phyloP scores from a whole-genome alignment of 1,140 invertebrate species.

The Brachionus rubens region DNA sequence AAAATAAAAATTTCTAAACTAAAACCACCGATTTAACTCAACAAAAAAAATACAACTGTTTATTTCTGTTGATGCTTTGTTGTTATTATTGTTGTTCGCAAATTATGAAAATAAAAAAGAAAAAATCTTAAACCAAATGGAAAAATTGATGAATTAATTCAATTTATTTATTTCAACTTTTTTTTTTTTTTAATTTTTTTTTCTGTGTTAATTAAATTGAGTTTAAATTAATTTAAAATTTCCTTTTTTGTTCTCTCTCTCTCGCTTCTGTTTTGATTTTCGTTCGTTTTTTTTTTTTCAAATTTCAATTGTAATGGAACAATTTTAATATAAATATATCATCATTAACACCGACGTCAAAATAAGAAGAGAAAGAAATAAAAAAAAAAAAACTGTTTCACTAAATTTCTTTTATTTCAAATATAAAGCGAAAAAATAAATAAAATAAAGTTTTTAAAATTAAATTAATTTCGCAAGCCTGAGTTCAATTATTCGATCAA shows the following conservation, averaged over 20 bases:
- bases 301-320: constrained; percentile 17
- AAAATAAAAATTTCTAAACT: too few relatives aligned
- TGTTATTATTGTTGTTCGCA: not conserved
- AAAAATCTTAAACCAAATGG: constrained; percentile 32
- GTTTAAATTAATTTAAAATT: constrained; percentile 42
- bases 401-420: constrained; percentile 30
- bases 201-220: constrained; percentile 36
- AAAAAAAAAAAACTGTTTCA: constrained; percentile 30
- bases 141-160: constrained; percentile 41
- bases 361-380: not conserved
- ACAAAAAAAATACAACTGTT: constrained; percentile 24
- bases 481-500: constrained; percentile 12
- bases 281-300: not conserved
- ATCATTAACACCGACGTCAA: constrained; percentile 37
- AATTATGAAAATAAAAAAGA: not conserved
- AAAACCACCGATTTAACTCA: too few relatives aligned
- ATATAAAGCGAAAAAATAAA: constrained; percentile 23
- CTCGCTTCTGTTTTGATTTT: not conserved
- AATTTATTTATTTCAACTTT: constrained; percentile 39
- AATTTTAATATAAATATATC: constrained; percentile 42
- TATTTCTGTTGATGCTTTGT: not conserved
- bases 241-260: not conserved
- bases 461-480: constrained; percentile 39
- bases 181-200: constrained; percentile 14
- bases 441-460: constrained; percentile 21